phyloP scores from a whole-genome alignment of 2,888 invertebrate genomes.

The Agrochola lychnidis region DNA sequence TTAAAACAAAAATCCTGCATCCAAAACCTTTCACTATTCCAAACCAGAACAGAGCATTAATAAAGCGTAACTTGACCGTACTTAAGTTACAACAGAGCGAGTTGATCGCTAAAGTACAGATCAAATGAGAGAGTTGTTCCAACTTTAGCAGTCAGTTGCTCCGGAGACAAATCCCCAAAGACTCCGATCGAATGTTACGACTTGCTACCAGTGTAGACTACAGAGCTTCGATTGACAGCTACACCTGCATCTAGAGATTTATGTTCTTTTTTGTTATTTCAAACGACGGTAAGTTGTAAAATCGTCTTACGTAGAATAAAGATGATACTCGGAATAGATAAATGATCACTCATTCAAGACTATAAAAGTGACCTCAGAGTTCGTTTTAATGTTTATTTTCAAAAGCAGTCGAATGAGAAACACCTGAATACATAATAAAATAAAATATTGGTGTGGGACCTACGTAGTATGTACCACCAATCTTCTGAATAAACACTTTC shows the following conservation, averaged over 20 bases:
- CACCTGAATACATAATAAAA: neutral
- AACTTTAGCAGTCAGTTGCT: constrained; percentile 45
- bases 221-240: constrained; percentile 32
- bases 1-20: neutral
- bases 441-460: neutral
- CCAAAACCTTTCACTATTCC: neutral
- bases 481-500: neutral
- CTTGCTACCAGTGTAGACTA: constrained; percentile 18
- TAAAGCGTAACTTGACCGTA: constrained; percentile 26
- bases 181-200: constrained; percentile 58
- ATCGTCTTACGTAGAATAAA: neutral
- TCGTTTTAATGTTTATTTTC: neutral
- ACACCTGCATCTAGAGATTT: constrained; percentile 31
- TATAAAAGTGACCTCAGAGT: neutral
- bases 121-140: constrained; percentile 38
- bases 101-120: constrained; percentile 22
- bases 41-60: constrained; percentile 3
- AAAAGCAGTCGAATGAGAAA: neutral
- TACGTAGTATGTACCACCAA: neutral
- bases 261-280: constrained; percentile 5
- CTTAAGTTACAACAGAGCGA: constrained; percentile 19
- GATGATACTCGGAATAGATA: neutral
- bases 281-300: neutral
- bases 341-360: neutral
- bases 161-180: constrained; percentile 64